Base-by-base conservation (phyloP, 1,140 invertebrate species). In the Philopotamus ludificatus region DNA sequence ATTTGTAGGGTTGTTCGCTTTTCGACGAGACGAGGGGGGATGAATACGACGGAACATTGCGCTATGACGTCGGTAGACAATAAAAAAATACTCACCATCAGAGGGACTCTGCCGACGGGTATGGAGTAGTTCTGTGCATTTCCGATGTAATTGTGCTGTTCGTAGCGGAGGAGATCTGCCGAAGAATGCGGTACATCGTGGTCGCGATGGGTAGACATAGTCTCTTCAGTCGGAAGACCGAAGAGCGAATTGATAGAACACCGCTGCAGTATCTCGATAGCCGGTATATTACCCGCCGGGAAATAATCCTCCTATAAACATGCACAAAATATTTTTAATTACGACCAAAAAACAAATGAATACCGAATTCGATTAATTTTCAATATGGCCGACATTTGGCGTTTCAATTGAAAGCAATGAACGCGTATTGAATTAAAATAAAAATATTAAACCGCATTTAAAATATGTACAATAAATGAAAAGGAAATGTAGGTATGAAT, bases 171-270 rank as follows among this genome's bases (percentile, higher is more conserved):
- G n/a, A n/a, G n/a, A n/a, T n/a, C n/a, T n/a, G n/a, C n/a, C n/a
- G n/a, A n/a, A n/a, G n/a, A n/a, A n/a, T n/a, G n/a, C n/a, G n/a
- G n/a, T n/a, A n/a, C n/a, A n/a, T n/a, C n/a, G n/a, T n/a, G n/a
- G n/a, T n/a, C n/a, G n/a, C n/a, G n/a, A n/a, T n/a, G n/a, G n/a
- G 18, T 15, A 15, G 54, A 22, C 12, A 20, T 28, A 42, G 22
- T 39, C 22, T 34, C 28, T 4, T 12, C 22, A 54, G 42, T 55
- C 28, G 54, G 67, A 4, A 65, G 42, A 16, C 68, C 64, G 63
- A 81, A 66, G 44, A 81, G 72, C 9, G 80, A 80, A 73, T 81
- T 82, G 61, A 83, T 82, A 63, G 81, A 79, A 71, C 81, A 78
- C 58, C 75, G 74, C 42, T 82, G 80, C 39, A 82, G 68, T 47